A percentile compares a stretch with the other conserved stretches of the same genome.
Evolutionary conservation across 2,888 invertebrate genomes (phyloP).

Genomic region (Cantharis flavilabris): DNA sequence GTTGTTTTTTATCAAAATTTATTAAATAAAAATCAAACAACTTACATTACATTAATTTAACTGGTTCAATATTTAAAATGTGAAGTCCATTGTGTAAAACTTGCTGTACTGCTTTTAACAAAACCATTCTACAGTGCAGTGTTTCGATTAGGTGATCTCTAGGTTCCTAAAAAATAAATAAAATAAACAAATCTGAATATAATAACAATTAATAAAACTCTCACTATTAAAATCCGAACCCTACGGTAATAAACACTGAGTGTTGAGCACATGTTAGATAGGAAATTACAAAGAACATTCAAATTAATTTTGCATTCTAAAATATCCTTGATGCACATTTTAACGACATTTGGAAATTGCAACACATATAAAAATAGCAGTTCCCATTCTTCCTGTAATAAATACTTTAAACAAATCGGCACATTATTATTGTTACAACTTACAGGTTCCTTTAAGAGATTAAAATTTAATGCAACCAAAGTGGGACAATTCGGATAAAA

Average conservation of each 20-base stretch:
- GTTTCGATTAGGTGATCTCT: slow-evolving; percentile 68
- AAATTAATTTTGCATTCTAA: slow-evolving; percentile 61
- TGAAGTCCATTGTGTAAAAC: slow-evolving; percentile 66
- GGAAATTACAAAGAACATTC: slow-evolving; percentile 67
- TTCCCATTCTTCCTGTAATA: slow-evolving; percentile 77
- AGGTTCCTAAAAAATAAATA: slow-evolving; percentile 64
- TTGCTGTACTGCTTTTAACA: slow-evolving; percentile 67
- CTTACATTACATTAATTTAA: slow-evolving; percentile 66
- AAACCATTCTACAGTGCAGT: slow-evolving; percentile 71
- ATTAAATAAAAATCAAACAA: neutral
- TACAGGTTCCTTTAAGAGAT: slow-evolving; percentile 69
- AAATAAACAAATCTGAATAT: neutral
- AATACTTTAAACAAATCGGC: slow-evolving; percentile 19
- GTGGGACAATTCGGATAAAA: slow-evolving; percentile 66
- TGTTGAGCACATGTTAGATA: slow-evolving; percentile 65
- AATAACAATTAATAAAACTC: slow-evolving; percentile 39
- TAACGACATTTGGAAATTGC: slow-evolving; percentile 66
- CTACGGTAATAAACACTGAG: slow-evolving; percentile 78
- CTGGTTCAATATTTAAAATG: slow-evolving; percentile 70
- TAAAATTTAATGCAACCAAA: slow-evolving; percentile 65
- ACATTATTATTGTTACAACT: no score
- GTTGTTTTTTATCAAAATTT: neutral
- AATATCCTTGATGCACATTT: slow-evolving; percentile 59
- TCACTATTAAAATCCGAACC: slow-evolving; percentile 71
- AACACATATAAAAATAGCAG: slow-evolving; percentile 70